A percentile compares a stretch with the other conserved stretches of the same genome.
Conservation (phyloP, 2,797 vertebrate species). For the Babyrousa celebensis region DNA sequence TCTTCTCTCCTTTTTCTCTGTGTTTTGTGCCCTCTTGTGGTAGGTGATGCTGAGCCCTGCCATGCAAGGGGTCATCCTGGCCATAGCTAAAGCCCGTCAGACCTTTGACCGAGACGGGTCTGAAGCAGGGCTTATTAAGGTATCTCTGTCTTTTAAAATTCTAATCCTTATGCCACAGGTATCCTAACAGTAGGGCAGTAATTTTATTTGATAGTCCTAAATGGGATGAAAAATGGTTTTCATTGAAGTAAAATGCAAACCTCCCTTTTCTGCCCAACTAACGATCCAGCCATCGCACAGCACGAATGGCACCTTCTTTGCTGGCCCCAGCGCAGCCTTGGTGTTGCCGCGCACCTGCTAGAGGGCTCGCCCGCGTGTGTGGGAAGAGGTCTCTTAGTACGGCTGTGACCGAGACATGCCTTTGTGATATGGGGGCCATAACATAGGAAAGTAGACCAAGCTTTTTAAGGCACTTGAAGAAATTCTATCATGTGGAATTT, state of each 20-base stretch:
- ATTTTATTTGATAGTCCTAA: neutral
- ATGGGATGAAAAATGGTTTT: neutral
- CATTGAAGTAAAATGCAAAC: neutral
- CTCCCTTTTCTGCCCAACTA: neutral
- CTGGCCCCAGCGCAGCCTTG: too few species aligned
- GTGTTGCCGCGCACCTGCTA: too few species aligned
- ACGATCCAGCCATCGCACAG: fast-evolving
- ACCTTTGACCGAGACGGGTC: constrained; percentile 97
- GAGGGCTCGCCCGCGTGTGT: neutral
- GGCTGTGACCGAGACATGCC: neutral
- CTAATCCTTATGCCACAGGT: neutral
- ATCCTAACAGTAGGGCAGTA: neutral
- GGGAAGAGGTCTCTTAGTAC: neutral
- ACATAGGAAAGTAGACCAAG: neutral
- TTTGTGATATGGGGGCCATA: neutral
- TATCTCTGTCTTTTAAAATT: constrained; percentile 88
- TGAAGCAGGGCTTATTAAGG: constrained; percentile 99
- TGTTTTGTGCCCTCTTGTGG: constrained; percentile 86
- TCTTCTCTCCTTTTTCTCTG: constrained; percentile 78
- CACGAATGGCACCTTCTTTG: neutral
- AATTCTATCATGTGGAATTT: constrained; percentile 53
- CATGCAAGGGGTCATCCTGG: constrained; percentile 99
- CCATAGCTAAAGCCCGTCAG: constrained; percentile 98
- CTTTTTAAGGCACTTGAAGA: constrained; percentile 14
- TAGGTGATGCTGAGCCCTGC: constrained; percentile 99